Evolutionary conservation across 2,113 vertebrate genomes (phyloP), one percentile per base, ranked within the genome.

Genomic region (rabbit (Oryctolagus cuniculus)): DNA sequence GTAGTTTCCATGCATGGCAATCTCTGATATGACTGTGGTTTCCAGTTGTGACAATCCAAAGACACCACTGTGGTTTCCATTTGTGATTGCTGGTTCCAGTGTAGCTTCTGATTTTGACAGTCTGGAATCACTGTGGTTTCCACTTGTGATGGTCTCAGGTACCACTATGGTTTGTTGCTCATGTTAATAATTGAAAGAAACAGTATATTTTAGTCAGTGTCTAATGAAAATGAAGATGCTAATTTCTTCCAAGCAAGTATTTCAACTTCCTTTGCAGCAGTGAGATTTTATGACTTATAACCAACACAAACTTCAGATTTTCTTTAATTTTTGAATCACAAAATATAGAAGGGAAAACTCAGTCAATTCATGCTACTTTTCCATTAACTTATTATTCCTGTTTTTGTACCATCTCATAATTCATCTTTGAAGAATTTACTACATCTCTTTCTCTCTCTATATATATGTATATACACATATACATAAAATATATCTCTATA

Each of bases 141-240:
- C 87, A 16, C 78, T 22, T 93, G 69, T n/a, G 53, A 66, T 1
- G 27, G 8, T 4, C 12, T 55, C 6, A 31, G 15, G 58, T 34
- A 9, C 5, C 13, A 67, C 4, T 4, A 19, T 90, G 7, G 6
- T 81, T 77, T 90, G 53, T 66, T 89, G 53, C 11, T 16, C 16
- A 36, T 5, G 0, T 67, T 77, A 7, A 13, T 66, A 51, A 82
- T 61, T 7, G 49, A 73, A 66, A 12, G 27, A 91, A 87, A 82
- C 38, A 19, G 1, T 4, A n/a, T 51, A 73, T 84, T 96, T 79
- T 83, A 83, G 13, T 74, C 36, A 49, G 34, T 69, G 34, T 16
- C 24, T 72, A 84, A 88, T 86, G 74, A 89, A 93, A 92, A 93
- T 55, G 58, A 95, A 75, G 29, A 51, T 51, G 53, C 51, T 69